Percentiles rank a stretch among this genome's conserved stretches.
Conservation (phyloP, 2,113 vertebrate genomes). For the Hyaena hyaena region DNA sequence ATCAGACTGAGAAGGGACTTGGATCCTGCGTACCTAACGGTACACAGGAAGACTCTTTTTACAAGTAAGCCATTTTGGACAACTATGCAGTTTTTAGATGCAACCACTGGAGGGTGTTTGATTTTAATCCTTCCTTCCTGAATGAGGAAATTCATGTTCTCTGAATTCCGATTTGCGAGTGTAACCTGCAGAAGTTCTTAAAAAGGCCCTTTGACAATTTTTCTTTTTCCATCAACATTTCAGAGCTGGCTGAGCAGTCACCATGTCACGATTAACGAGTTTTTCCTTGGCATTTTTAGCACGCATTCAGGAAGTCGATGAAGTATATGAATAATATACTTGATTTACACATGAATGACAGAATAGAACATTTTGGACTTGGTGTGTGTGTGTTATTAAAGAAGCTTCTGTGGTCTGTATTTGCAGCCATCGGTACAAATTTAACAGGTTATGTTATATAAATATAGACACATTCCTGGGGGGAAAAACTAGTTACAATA, state of each 20-base stretch:
- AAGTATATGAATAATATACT: slow-evolving; percentile 83
- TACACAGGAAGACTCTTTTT: slow-evolving; percentile 59
- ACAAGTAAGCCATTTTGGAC: slow-evolving; percentile 52
- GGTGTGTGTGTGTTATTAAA: slow-evolving; percentile 78
- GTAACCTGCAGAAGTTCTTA: slow-evolving; percentile 74
- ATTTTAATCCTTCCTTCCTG: slow-evolving; percentile 80
- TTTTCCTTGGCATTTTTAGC: slow-evolving; percentile 81
- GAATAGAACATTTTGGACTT: slow-evolving; percentile 77
- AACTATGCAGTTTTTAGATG: slow-evolving; percentile 80
- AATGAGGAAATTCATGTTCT: slow-evolving; percentile 72
- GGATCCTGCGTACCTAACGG: neutral
- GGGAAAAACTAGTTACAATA: slow-evolving; percentile 49
- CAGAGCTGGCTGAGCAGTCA: slow-evolving; percentile 79
- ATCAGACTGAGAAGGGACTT: neutral
- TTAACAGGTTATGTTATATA: slow-evolving; percentile 79
- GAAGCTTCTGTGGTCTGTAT: slow-evolving; percentile 77
- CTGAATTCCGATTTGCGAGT: slow-evolving; percentile 73
- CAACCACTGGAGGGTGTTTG: slow-evolving; percentile 87
- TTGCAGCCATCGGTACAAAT: slow-evolving; percentile 75
- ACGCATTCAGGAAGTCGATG: slow-evolving; percentile 79
- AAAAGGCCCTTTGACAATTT: slow-evolving; percentile 81
- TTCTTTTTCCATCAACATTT: slow-evolving; percentile 81
- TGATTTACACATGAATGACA: slow-evolving; percentile 82
- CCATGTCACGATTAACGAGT: slow-evolving; percentile 79
- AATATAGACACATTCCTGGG: slow-evolving; percentile 79